A percentile compares a stretch with the other conserved stretches of the same genome.
Conservation (phyloP, 2,113 vertebrate species). For the cattle (Bos taurus) region DNA sequence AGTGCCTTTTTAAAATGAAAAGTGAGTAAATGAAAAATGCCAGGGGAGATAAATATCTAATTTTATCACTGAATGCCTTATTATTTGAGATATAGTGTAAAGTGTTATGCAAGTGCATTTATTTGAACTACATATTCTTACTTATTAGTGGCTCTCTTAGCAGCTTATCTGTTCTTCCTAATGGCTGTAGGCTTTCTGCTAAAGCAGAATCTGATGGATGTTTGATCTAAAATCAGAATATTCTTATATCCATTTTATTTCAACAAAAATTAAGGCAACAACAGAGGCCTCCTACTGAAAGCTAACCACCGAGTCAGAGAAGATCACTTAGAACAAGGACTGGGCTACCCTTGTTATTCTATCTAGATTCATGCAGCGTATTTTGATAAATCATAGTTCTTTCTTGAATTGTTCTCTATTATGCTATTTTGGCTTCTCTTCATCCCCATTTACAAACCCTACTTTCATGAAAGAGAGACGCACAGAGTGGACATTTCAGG, state of each 20-base stretch:
- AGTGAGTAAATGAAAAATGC: conserved; percentile 15
- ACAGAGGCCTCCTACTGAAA: neutral
- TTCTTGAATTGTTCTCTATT: neutral
- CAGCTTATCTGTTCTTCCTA: neutral
- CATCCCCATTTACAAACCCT: neutral
- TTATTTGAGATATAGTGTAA: neutral
- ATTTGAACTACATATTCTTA: conserved; percentile 9
- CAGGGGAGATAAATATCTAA: neutral
- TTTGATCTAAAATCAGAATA: conserved; percentile 26
- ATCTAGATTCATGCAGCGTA: neutral
- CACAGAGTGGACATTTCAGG: neutral
- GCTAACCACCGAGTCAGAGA: neutral
- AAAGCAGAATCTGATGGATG: neutral
- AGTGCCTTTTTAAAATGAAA: conserved; percentile 1
- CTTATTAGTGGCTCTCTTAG: conserved; percentile 26
- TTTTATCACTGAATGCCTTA: conserved; percentile 16
- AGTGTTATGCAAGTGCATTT: conserved; percentile 30
- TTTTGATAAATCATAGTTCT: neutral
- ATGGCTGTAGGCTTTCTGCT: neutral
- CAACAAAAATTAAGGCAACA: neutral
- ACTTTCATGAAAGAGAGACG: neutral
- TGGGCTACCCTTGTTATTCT: neutral
- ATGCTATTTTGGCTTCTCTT: neutral
- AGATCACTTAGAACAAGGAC: neutral
- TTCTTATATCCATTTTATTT: neutral